Evolutionary conservation across 2,113 vertebrate genomes (phyloP).

Genomic region (Rhea americana): DNA sequence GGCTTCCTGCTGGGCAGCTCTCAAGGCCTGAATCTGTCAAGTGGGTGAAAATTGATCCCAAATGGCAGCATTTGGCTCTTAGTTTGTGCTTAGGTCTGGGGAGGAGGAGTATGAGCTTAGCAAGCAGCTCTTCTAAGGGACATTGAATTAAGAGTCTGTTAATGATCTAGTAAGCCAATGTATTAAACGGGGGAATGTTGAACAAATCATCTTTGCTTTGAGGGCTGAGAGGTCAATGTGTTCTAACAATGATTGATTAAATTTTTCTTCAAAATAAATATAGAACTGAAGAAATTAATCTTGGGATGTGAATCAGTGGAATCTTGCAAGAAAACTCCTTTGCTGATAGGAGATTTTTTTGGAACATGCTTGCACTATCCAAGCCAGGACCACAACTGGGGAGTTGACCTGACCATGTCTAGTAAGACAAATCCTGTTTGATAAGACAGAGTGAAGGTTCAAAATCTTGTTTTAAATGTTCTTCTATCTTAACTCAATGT

Average conservation of each 20-base stretch:
- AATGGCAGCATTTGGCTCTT: neutral
- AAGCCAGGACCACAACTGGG: neutral
- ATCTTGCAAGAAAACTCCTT: neutral
- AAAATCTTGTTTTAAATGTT: neutral
- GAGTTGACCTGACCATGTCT: rapidly evolving
- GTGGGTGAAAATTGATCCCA: neutral
- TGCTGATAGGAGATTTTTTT: neutral
- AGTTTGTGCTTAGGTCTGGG: neutral
- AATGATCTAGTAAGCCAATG: neutral
- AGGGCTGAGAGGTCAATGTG: neutral
- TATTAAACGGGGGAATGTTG: neutral
- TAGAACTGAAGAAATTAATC: neutral
- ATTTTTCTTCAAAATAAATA: neutral
- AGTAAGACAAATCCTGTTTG: neutral
- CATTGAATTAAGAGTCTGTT: neutral
- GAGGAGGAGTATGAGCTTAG: neutral
- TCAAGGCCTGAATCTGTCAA: neutral
- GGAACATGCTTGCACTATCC: rapidly evolving
- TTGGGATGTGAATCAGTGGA: neutral
- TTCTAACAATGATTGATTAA: neutral
- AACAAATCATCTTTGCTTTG: neutral
- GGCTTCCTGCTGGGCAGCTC: neutral
- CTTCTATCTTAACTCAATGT: neutral
- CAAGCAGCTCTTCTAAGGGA: neutral
- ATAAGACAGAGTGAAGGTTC: neutral